These are phyloP conservation scores for Coluber constrictor DNA, from an alignment of 2,797 vertebrate genomes.

Conservation along the genomic window DNA sequence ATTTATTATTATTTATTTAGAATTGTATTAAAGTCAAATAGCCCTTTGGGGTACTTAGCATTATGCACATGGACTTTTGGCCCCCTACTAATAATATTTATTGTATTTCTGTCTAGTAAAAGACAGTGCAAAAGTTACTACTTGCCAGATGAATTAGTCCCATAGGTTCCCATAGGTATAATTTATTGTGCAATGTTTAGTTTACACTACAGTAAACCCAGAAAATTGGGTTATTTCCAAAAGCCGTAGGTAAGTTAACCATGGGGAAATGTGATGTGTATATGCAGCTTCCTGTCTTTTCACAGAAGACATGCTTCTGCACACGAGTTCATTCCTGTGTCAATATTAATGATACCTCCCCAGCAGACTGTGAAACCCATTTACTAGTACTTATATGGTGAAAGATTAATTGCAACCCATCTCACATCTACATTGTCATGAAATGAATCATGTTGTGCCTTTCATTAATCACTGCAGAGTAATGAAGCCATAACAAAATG, in stretches of 20 bases:
- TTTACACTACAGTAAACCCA: neutral
- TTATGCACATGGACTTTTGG: neutral
- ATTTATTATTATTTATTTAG: neutral
- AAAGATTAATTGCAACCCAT: neutral
- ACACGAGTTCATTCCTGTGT: neutral
- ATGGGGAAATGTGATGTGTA: neutral
- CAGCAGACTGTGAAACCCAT: neutral
- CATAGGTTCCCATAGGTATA: neutral
- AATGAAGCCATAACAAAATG: neutral
- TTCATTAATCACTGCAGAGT: neutral
- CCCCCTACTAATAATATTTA: neutral
- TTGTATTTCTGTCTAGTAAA: neutral
- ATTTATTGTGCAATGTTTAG: neutral
- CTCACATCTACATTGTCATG: neutral
- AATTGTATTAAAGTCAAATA: neutral
- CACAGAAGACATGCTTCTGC: neutral
- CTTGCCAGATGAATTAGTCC: neutral
- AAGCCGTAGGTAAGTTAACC: neutral
- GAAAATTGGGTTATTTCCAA: neutral
- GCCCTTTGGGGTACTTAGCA: neutral
- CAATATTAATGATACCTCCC: neutral
- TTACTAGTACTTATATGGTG: neutral
- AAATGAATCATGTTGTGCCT: neutral
- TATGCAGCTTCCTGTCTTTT: neutral
- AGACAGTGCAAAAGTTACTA: neutral